These are phyloP conservation scores for Ailuropoda melanoleuca DNA, from an alignment of 2,113 vertebrate species.

Conservation along the genomic window DNA sequence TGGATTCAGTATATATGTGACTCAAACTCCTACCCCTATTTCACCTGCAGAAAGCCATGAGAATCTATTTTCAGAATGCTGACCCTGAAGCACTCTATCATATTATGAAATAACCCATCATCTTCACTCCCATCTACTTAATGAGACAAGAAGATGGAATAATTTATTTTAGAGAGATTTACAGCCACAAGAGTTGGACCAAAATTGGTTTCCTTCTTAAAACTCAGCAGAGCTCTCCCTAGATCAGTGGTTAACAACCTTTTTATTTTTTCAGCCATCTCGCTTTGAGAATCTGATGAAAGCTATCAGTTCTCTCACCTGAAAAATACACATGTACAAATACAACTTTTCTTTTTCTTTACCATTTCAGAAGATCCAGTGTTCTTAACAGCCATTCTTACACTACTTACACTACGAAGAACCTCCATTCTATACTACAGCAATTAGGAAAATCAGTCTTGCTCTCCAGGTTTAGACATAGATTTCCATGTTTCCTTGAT, in stretches of 20 bases:
- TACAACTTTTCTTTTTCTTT: not conserved
- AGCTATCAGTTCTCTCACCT: not conserved
- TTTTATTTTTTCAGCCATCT: not conserved
- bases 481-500: not conserved
- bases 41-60: not conserved
- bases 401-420: not conserved
- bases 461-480: not conserved
- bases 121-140: not conserved
- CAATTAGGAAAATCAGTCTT: not conserved
- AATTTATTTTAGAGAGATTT: constrained; percentile 25
- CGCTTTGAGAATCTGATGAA: not conserved
- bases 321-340: not conserved
- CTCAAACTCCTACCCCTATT: not conserved
- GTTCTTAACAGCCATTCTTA: not conserved
- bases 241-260: not conserved
- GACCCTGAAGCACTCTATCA: not conserved
- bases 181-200: not conserved
- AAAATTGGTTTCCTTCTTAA: constrained; percentile 24
- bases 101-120: not conserved
- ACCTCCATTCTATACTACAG: not conserved
- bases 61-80: not conserved
- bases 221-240: not conserved
- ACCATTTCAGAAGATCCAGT: not conserved
- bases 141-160: not conserved
- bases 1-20: not conserved